Percentiles rank a stretch among this genome's conserved stretches.
These are phyloP conservation scores for Pipistrellus pygmaeus DNA, from an alignment of 2,797 vertebrate genomes.

Conservation along the genomic window DNA sequence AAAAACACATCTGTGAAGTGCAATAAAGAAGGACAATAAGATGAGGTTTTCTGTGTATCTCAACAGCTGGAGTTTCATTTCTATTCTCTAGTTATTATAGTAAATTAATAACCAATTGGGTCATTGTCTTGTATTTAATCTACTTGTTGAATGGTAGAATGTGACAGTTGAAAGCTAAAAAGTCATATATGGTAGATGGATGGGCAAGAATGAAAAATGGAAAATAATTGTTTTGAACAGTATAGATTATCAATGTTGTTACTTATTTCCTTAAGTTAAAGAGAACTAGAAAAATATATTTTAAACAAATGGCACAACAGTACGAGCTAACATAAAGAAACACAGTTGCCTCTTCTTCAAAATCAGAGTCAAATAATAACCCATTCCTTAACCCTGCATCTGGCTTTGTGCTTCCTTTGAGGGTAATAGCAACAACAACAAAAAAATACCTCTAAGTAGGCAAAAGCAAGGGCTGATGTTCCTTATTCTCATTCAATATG, in stretches of 20 bases:
- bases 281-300: conserved; percentile 23
- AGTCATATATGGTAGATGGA: background rate
- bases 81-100: background rate
- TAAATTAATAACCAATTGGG: conserved; percentile 33
- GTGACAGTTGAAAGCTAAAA: conserved; percentile 36
- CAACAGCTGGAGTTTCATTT: conserved; percentile 3
- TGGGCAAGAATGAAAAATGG: background rate
- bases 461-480: background rate
- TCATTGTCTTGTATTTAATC: conserved; percentile 53
- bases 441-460: conserved; percentile 10
- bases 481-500: background rate
- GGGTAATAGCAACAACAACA: conserved; percentile 38
- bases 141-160: conserved; percentile 56
- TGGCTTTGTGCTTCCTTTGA: background rate
- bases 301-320: background rate
- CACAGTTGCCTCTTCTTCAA: background rate
- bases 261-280: conserved; percentile 18
- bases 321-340: background rate
- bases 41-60: background rate
- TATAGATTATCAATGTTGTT: background rate
- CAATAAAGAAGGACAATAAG: background rate
- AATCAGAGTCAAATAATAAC: background rate
- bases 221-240: conserved; percentile 10
- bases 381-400: background rate
- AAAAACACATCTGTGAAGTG: background rate